phyloP scores from a whole-genome alignment of 2,113 vertebrate genomes.

The Marcusenius ussheri region DNA sequence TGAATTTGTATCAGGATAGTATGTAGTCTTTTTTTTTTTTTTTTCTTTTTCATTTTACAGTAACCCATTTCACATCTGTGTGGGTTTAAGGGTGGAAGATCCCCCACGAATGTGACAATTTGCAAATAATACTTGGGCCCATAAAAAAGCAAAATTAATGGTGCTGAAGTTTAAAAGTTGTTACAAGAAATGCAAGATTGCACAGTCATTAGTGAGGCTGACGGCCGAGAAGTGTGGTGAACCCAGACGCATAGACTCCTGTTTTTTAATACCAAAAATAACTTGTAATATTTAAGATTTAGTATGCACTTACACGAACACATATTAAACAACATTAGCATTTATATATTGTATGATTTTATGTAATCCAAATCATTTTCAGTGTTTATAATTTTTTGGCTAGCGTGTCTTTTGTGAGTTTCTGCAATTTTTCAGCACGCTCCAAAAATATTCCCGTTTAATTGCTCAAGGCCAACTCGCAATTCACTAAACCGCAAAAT shows the following conservation, averaged over 20 bases:
- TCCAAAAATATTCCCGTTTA: background rate
- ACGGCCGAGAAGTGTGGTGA: background rate
- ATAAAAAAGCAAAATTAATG: background rate
- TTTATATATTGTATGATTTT: background rate
- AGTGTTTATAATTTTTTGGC: background rate
- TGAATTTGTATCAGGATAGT: background rate
- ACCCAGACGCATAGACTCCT: background rate
- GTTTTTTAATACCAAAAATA: background rate
- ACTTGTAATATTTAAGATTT: background rate
- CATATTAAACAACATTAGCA: background rate
- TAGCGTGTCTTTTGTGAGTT: background rate
- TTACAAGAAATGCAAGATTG: background rate
- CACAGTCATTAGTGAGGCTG: background rate
- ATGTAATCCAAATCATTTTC: background rate
- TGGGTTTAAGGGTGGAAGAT: background rate
- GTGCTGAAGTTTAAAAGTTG: background rate
- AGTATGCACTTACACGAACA: background rate
- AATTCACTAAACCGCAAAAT: background rate
- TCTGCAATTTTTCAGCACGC: background rate
- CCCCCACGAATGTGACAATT: background rate
- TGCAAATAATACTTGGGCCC: background rate
- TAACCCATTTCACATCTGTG: background rate
- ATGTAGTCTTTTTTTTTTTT: background rate
- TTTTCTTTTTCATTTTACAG: background rate
- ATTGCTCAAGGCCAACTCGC: background rate